A percentile compares a stretch with the other conserved stretches of the same genome.
Evolutionary conservation across 2,888 invertebrate genomes (phyloP).

Genomic region (Dusona sp.): DNA sequence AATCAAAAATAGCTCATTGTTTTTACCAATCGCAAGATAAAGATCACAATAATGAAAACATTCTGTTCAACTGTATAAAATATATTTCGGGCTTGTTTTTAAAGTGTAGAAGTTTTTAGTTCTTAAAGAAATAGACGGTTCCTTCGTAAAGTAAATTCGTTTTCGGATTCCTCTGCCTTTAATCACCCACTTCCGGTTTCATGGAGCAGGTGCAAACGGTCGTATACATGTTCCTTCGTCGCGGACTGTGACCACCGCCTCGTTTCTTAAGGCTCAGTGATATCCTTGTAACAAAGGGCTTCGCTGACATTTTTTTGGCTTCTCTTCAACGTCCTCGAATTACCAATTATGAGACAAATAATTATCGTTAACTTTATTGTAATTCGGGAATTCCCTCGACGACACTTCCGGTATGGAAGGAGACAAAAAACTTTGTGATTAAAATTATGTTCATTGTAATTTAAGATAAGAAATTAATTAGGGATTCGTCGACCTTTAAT

Average conservation of each 20-base stretch:
- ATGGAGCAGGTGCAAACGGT: slow-evolving; percentile 75
- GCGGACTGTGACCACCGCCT: slow-evolving; percentile 32
- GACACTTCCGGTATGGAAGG: slow-evolving; percentile 22
- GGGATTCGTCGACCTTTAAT: background rate
- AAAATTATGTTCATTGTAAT: background rate
- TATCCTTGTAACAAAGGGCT: slow-evolving; percentile 19
- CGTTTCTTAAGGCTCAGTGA: slow-evolving; percentile 23
- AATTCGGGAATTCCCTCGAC: slow-evolving; percentile 4
- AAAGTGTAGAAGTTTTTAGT: background rate
- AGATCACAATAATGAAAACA: background rate
- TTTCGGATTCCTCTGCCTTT: slow-evolving; percentile 69
- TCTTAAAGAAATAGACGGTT: slow-evolving; percentile 16
- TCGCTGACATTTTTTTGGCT: slow-evolving; percentile 50
- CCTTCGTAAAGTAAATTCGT: slow-evolving; percentile 42
- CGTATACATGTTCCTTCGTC: slow-evolving; percentile 21
- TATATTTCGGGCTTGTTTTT: background rate
- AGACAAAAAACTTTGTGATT: background rate
- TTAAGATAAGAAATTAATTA: background rate
- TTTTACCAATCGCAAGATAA: background rate
- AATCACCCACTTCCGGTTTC: slow-evolving; percentile 77
- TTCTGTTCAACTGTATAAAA: background rate
- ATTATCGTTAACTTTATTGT: slow-evolving; percentile 17
- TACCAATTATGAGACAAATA: slow-evolving; percentile 45
- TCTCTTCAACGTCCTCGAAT: slow-evolving; percentile 47
- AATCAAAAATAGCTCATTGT: background rate